Conservation (phyloP, 2,797 vertebrate species). For the Pseudocheirus occidentalis region DNA sequence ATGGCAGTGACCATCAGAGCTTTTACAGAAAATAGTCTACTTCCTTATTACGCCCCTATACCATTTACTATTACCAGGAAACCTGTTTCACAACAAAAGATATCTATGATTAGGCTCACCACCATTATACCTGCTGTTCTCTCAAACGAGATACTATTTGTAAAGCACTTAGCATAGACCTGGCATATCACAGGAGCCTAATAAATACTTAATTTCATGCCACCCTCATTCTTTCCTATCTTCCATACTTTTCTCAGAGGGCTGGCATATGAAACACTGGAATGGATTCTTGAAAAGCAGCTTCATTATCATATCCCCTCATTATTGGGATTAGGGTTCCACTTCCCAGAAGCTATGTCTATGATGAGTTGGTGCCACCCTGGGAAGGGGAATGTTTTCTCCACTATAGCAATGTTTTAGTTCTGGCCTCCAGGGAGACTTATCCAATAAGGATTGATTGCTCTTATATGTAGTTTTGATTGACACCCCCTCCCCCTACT, state of each 20-base stretch:
- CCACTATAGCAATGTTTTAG: background rate
- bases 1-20: background rate
- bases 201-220: background rate
- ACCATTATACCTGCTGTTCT: background rate
- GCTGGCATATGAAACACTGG: background rate
- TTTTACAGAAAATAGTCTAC: background rate
- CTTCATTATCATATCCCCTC: background rate
- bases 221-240: background rate
- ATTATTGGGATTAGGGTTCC: background rate
- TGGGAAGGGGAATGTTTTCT: background rate
- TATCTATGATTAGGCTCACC: background rate
- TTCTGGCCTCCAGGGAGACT: background rate
- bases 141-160: background rate
- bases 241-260: background rate
- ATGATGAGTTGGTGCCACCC: background rate
- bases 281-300: background rate
- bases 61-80: background rate
- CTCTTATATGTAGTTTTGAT: background rate
- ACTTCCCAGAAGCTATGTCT: background rate
- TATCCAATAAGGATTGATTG: background rate
- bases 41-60: background rate
- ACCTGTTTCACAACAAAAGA: background rate
- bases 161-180: background rate
- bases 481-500: too few species aligned
- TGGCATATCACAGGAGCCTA: background rate